Base-by-base conservation (phyloP, 2,888 invertebrate genomes). In the Phytoseiulus persimilis region DNA sequence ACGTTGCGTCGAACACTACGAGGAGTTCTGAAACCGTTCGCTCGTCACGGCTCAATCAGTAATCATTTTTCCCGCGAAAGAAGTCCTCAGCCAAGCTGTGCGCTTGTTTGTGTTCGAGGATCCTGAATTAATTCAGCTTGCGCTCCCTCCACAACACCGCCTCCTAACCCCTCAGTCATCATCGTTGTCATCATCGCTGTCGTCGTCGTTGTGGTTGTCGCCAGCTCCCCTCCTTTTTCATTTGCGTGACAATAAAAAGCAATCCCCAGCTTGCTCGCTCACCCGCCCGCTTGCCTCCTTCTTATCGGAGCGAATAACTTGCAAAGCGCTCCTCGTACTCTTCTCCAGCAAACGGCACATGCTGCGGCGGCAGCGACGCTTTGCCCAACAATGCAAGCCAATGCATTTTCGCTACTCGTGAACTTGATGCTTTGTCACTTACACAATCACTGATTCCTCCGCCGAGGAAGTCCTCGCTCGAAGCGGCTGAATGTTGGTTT, bases 181-280 rank as follows among this genome's bases (percentile, higher is more conserved):
- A 65, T 65, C 65, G 65, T 65, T 65, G 65, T 65, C 65, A 65
- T 65, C 65, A 14, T 65, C 18, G 65, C 65, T 65, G 65, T 65
- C 65, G 65, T 65, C 65, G 65, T 65, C 65, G 65, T 65, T 65
- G 65, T 65, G 65, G 14, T 65, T 65, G 65, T 65, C 65, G 65
- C 65, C 18, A 65, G 65, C 65, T 65, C 65, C 65, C 65, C 18
- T 65, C 65, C 65, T 65, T 65, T 65, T 65, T 65, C 65, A 87
- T 87, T 87, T 87, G 87, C 87, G 87, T 87, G 45, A 87, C 87
- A 87, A 87, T 87, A 87, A 87, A 87, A 87, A 87, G 87, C 87
- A 87, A 87, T 87, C 87, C 87, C 87, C 65, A 28, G 65, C 65
- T 2, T 2, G 65, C 65, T 18, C 1, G 65, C 65, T 39, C 9